A percentile compares a stretch with the other conserved stretches of the same genome.
Conservation (phyloP, 2,888 invertebrate species). For the Leptinotarsa haldemani region DNA sequence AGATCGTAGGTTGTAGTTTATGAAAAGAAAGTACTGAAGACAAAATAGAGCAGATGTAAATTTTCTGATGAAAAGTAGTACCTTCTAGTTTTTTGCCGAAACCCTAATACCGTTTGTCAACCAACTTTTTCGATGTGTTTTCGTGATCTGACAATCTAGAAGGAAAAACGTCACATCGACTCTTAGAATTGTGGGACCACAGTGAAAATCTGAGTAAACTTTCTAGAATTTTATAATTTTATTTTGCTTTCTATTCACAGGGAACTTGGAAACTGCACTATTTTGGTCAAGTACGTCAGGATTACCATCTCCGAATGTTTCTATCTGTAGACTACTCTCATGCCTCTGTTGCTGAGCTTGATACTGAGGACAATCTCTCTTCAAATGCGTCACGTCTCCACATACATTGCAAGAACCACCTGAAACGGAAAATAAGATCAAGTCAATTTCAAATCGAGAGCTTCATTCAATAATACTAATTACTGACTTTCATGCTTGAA, state of each 20-base stretch:
- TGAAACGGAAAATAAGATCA: constrained; percentile 34
- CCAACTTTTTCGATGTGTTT: too few relatives aligned
- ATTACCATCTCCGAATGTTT: constrained; percentile 55
- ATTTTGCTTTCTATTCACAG: constrained; percentile 46
- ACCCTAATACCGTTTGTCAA: too few relatives aligned
- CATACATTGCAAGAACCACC: constrained; percentile 81
- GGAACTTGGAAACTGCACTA: constrained; percentile 23
- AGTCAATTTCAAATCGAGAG: neutral
- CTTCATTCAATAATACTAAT: too few relatives aligned
- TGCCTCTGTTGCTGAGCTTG: constrained; percentile 57
- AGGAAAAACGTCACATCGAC: too few relatives aligned
- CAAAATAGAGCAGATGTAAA: too few relatives aligned
- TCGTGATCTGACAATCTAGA: too few relatives aligned
- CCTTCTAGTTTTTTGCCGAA: too few relatives aligned
- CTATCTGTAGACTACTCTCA: constrained; percentile 51
- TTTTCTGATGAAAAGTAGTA: too few relatives aligned
- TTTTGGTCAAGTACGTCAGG: constrained; percentile 56
- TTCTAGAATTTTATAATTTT: constrained; percentile 58
- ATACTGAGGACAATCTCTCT: constrained; percentile 79
- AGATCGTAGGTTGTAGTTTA: too few relatives aligned
- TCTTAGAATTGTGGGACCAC: too few relatives aligned
- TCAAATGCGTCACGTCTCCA: constrained; percentile 87
- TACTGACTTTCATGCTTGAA: too few relatives aligned
- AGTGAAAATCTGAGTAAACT: neutral
- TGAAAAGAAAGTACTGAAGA: too few relatives aligned